These are phyloP conservation scores for Nanger granti DNA, from an alignment of 2,113 vertebrate species.

Conservation along the genomic window DNA sequence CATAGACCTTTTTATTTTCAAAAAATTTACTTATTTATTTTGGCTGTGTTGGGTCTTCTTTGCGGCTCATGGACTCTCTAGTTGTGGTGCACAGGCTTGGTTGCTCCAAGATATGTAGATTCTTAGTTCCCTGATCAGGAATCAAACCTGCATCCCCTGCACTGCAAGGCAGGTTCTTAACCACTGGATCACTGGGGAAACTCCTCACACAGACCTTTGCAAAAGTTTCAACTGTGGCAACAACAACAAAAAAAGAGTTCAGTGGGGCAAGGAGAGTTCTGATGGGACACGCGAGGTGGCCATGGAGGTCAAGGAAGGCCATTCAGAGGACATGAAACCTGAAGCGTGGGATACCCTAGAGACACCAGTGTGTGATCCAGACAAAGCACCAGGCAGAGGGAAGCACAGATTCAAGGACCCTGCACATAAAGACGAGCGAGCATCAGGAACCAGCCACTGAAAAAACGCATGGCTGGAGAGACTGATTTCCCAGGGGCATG, in stretches of 20 bases:
- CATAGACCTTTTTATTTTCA: background rate
- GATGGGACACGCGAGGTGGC: background rate
- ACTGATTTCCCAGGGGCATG: background rate
- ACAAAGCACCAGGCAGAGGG: too few relatives aligned
- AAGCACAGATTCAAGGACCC: background rate
- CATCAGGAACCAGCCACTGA: background rate
- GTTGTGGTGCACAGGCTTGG: background rate
- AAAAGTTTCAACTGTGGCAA: background rate
- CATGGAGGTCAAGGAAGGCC: background rate
- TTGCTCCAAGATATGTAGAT: background rate
- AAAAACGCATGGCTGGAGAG: background rate
- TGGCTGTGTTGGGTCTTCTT: background rate
- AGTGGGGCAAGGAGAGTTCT: background rate
- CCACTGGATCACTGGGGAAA: background rate
- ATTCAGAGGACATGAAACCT: fast-evolving
- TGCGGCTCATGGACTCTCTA: background rate
- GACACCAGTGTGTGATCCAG: fast-evolving
- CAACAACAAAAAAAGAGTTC: background rate
- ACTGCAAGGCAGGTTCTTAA: background rate
- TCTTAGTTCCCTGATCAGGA: background rate
- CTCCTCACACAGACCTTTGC: background rate
- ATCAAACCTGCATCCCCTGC: background rate
- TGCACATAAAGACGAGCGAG: fast-evolving
- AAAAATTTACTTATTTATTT: background rate
- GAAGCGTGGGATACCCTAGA: fast-evolving